Percentiles rank a stretch among this genome's conserved stretches.
phyloP scores from a whole-genome alignment of 2,113 vertebrate species.

The Tringa solitaria region DNA sequence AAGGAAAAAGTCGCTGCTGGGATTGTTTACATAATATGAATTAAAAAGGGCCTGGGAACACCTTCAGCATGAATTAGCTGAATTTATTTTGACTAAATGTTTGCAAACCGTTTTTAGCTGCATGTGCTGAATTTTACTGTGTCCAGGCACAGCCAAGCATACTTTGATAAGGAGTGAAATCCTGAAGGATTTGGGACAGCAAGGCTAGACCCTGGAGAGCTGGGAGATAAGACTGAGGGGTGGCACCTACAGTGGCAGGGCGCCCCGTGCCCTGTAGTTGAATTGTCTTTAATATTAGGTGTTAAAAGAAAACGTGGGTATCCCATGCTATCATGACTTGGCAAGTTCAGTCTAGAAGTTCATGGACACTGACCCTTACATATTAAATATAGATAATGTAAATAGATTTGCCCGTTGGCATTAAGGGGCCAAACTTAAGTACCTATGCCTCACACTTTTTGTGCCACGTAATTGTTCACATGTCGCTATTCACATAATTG shows the following conservation, averaged over 20 bases:
- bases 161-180: neutral
- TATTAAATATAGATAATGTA: neutral
- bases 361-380: neutral
- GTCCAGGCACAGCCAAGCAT: accelerated
- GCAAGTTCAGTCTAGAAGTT: neutral
- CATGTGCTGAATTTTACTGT: neutral
- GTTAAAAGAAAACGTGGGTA: neutral
- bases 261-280: neutral
- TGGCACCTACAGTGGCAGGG: neutral
- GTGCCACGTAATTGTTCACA: neutral
- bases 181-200: neutral
- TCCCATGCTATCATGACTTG: neutral
- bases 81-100: neutral
- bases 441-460: neutral
- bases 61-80: conserved; percentile 2
- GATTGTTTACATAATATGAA: conserved; percentile 24
- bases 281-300: neutral
- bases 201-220: neutral
- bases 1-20: conserved; percentile 57
- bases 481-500: neutral
- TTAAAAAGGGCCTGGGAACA: neutral
- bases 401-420: neutral
- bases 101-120: neutral
- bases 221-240: neutral
- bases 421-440: neutral